Percentiles rank a stretch among this genome's conserved stretches.
These are phyloP conservation scores for Varanus salvator DNA, from an alignment of 2,113 vertebrate species.

Conservation along the genomic window DNA sequence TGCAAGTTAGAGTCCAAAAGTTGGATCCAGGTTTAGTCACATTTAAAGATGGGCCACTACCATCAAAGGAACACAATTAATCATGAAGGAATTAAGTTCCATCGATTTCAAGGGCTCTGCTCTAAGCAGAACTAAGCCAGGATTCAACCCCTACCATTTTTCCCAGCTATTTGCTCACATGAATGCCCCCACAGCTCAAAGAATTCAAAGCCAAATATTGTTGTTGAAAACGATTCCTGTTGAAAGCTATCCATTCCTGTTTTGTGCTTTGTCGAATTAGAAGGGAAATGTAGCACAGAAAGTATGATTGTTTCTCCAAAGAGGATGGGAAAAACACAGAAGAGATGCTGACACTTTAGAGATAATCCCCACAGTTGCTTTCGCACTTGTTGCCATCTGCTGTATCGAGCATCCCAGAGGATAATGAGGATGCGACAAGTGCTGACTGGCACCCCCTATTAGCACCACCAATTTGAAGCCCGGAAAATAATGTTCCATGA, in stretches of 20 bases:
- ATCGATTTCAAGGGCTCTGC: too few species aligned
- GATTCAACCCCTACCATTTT: background rate
- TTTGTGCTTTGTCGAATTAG: background rate
- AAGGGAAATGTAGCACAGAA: slow-evolving; percentile 3
- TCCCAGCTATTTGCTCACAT: background rate
- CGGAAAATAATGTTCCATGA: too few species aligned
- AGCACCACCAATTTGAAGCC: slow-evolving; percentile 21
- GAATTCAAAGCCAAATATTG: background rate
- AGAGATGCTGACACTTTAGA: background rate
- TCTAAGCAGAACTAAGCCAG: background rate
- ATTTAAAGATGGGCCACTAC: too few species aligned
- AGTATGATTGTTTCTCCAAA: slow-evolving; percentile 1
- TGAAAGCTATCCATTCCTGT: background rate
- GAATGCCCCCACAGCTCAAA: background rate
- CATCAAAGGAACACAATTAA: too few species aligned
- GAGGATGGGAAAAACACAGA: slow-evolving; percentile 19
- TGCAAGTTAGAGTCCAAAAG: background rate
- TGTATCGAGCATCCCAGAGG: background rate
- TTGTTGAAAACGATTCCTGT: slow-evolving; percentile 22
- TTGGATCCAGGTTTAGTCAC: too few species aligned
- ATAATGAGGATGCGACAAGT: slow-evolving; percentile 40
- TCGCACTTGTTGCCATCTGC: slow-evolving; percentile 1
- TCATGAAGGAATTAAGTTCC: too few species aligned
- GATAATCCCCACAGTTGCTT: background rate
- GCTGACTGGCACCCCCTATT: background rate